Evolutionary conservation across 1,140 invertebrate genomes (phyloP).

Genomic region (Polypedilum vanderplanki): DNA sequence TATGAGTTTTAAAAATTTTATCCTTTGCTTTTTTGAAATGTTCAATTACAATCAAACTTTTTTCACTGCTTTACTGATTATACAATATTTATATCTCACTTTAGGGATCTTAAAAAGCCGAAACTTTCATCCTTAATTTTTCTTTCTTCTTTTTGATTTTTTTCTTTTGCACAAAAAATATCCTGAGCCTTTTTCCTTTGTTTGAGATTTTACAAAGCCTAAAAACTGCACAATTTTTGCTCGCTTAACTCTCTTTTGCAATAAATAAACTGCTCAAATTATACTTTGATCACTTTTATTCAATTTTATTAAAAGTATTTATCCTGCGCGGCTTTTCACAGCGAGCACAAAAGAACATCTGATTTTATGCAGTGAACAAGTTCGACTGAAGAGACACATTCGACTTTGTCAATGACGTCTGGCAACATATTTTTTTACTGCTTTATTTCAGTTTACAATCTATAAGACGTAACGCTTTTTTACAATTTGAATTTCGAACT

Average conservation of each 20-base stretch:
- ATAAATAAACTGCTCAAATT: neutral
- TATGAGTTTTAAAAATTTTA: too few relatives aligned
- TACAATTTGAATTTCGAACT: neutral
- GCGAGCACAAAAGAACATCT: neutral
- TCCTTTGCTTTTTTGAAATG: neutral
- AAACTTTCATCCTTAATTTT: constrained; percentile 6
- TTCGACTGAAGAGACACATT: neutral
- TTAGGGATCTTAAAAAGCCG: neutral
- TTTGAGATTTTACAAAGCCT: neutral
- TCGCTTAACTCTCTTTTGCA: neutral
- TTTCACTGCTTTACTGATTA: constrained; percentile 14
- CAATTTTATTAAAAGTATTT: neutral
- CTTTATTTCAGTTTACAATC: too few relatives aligned
- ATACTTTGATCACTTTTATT: constrained; percentile 16
- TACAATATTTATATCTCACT: neutral
- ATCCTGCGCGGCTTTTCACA: too few relatives aligned
- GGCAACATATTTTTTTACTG: too few relatives aligned
- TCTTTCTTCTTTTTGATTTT: neutral
- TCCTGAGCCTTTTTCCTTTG: neutral
- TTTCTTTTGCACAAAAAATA: neutral
- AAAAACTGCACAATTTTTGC: neutral
- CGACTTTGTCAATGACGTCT: too few relatives aligned
- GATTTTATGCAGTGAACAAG: neutral
- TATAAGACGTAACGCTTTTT: neutral
- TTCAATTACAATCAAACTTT: neutral